These are phyloP conservation scores for Palythoa grandiflora DNA, from an alignment of 92 coral and sea anemone genomes.

Conservation along the genomic window DNA sequence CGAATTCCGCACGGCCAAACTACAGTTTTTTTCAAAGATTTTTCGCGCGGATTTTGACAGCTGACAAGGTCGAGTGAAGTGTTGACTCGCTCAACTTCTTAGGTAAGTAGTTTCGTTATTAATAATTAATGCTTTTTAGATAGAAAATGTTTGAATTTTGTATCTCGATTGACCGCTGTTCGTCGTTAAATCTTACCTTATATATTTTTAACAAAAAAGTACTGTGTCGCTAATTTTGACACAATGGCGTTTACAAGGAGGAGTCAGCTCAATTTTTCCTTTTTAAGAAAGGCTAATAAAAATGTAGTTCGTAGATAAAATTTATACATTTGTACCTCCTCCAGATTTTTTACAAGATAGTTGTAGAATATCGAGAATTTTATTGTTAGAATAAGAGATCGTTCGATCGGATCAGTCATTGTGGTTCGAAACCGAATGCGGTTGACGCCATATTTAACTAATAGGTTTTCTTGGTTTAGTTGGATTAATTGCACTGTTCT, in stretches of 20 bases:
- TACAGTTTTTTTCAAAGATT: too few relatives aligned
- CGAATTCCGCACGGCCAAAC: too few relatives aligned
- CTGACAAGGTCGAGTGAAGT: background rate
- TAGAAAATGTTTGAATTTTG: background rate
- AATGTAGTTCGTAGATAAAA: background rate
- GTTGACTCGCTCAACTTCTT: background rate
- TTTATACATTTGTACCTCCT: background rate
- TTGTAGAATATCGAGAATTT: slow-evolving; percentile 13
- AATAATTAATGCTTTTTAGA: background rate
- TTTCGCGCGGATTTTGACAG: background rate
- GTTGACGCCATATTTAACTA: background rate
- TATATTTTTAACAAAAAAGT: background rate
- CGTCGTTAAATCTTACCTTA: background rate
- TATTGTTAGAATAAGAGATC: background rate
- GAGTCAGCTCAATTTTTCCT: background rate
- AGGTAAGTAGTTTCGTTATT: too few relatives aligned
- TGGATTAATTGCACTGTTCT: background rate
- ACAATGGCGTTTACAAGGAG: slow-evolving; percentile 3
- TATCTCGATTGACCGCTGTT: background rate
- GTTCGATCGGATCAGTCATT: background rate
- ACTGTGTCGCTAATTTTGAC: slow-evolving; percentile 11
- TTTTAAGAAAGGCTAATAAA: background rate
- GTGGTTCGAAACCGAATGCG: background rate
- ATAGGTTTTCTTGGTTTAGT: background rate
- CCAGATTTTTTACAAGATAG: background rate